Evolutionary conservation across 1,140 invertebrate genomes (phyloP).

Genomic region (Agrypnia vestita): DNA sequence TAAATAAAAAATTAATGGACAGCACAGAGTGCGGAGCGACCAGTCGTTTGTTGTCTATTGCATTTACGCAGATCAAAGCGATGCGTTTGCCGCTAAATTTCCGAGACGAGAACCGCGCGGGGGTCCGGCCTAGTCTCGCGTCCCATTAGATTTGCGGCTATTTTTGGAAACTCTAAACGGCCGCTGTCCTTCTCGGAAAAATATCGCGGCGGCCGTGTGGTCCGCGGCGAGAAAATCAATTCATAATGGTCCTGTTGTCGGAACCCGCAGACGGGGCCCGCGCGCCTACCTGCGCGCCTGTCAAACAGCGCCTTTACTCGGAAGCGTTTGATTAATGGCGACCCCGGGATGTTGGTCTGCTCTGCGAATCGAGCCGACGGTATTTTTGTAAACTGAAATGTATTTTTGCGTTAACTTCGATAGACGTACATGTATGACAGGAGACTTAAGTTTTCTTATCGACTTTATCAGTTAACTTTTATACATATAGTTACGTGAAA

Average conservation of each 20-base stretch:
- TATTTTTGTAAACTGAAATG: neutral
- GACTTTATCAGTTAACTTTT: too few species aligned
- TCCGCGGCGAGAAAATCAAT: slow-evolving; percentile 8
- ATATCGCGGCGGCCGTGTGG: slow-evolving; percentile 42
- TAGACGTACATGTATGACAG: too few species aligned
- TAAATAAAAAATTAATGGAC: too few species aligned
- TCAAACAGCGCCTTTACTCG: slow-evolving; percentile 20
- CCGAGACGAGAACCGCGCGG: too few species aligned
- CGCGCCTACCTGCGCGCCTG: neutral
- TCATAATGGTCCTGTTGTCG: neutral
- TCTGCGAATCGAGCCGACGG: neutral
- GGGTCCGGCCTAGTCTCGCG: slow-evolving; percentile 24
- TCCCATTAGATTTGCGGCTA: slow-evolving; percentile 36
- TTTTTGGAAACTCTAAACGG: slow-evolving; percentile 24
- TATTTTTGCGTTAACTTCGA: too few species aligned
- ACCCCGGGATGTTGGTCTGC: neutral
- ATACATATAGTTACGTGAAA: too few species aligned
- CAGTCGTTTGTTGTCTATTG: neutral
- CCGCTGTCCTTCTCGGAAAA: slow-evolving; percentile 15
- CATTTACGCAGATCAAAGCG: too few species aligned
- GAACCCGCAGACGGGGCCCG: neutral
- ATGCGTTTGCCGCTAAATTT: too few species aligned
- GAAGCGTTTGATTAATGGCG: slow-evolving; percentile 16
- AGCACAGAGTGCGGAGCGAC: too few species aligned
- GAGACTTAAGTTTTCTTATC: too few species aligned